Conservation (phyloP, 64 coral and sea anemone species). For the Trachythela sp. region DNA sequence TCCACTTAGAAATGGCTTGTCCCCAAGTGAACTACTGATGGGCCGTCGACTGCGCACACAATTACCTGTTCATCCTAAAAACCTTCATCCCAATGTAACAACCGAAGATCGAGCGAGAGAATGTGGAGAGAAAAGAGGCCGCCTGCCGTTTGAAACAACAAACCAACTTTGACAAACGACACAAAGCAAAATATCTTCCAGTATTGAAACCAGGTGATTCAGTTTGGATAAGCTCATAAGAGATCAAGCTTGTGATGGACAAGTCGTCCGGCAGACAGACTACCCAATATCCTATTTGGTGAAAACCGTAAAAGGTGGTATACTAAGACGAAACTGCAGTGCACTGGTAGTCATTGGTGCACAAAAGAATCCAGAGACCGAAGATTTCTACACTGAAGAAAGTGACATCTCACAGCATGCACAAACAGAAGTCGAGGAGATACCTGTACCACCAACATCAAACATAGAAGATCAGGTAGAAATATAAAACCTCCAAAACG, state of each 20-base stretch:
- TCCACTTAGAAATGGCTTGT: constrained; percentile 39
- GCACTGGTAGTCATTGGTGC: background rate
- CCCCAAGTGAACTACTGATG: background rate
- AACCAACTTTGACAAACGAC: background rate
- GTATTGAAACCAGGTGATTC: constrained; percentile 15
- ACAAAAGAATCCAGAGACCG: too few relatives aligned
- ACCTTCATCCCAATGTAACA: constrained; percentile 28
- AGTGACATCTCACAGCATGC: too few relatives aligned
- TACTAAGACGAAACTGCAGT: constrained; percentile 10
- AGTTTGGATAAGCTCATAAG: constrained; percentile 52
- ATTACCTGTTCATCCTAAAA: background rate
- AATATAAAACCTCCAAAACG: too few relatives aligned
- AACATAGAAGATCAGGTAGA: too few relatives aligned
- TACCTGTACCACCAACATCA: too few relatives aligned
- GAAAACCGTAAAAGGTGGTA: background rate
- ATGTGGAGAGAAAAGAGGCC: constrained; percentile 30
- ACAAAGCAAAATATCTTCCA: constrained; percentile 41
- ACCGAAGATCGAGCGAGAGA: constrained; percentile 10
- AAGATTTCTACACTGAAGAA: too few relatives aligned
- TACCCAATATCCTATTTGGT: constrained; percentile 38
- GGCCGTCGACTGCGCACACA: background rate
- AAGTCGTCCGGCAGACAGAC: background rate
- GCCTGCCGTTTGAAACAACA: constrained; percentile 12
- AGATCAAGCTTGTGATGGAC: constrained; percentile 31
- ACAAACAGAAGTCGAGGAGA: too few relatives aligned